These are phyloP conservation scores for Microtus richardsoni DNA, from an alignment of 2,113 vertebrate genomes.

Conservation along the genomic window DNA sequence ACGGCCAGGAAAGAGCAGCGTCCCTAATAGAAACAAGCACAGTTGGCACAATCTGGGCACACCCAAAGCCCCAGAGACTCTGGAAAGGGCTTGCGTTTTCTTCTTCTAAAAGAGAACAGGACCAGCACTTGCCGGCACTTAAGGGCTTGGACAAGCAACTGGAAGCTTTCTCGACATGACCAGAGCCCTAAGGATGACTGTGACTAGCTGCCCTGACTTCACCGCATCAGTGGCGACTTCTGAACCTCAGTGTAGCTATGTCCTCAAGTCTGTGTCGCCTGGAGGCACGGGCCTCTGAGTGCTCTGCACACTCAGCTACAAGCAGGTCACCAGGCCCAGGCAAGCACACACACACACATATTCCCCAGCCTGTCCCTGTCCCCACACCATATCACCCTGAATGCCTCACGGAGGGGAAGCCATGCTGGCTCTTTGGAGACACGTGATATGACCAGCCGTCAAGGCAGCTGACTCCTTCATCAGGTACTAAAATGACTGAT, in stretches of 20 bases:
- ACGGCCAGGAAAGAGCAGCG: too few species aligned
- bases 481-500: not conserved
- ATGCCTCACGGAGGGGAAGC: not conserved
- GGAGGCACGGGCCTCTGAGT: fast-evolving
- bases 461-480: not conserved
- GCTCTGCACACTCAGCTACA: too few species aligned
- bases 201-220: fast-evolving
- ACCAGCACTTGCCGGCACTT: not conserved
- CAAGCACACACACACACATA: too few species aligned
- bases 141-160: not conserved
- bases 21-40: not conserved
- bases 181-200: not conserved
- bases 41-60: not conserved
- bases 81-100: too few species aligned
- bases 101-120: not conserved
- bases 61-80: not conserved
- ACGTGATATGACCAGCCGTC: not conserved
- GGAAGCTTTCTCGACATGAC: not conserved
- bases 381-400: not conserved
- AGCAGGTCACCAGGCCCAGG: too few species aligned
- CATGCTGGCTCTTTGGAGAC: not conserved
- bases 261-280: not conserved
- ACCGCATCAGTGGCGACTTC: too few species aligned
- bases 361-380: not conserved
- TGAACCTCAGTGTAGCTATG: not conserved